Evolutionary conservation across 1,140 invertebrate species (phyloP).

Genomic region (Drosophila lowei): DNA sequence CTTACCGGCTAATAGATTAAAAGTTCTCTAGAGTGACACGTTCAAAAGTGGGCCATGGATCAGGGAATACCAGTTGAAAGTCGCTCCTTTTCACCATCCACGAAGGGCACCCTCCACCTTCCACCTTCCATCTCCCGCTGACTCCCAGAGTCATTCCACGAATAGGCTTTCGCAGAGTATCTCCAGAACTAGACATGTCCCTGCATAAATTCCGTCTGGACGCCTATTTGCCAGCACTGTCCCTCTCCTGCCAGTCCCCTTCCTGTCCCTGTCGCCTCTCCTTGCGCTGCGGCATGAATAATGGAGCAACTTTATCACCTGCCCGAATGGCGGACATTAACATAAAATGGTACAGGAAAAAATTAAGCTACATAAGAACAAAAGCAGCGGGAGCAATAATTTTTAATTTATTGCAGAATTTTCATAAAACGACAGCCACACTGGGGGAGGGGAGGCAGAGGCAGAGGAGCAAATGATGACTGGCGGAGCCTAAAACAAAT

Average conservation of each 20-base stretch:
- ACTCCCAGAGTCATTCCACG: slow-evolving; percentile 21
- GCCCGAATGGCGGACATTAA: slow-evolving; percentile 60
- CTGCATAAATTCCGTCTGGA: slow-evolving; percentile 61
- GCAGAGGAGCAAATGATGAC: slow-evolving; percentile 18
- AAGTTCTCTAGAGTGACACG: slow-evolving; percentile 4
- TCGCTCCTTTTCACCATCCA: no score
- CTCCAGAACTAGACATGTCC: slow-evolving; percentile 40
- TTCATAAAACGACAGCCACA: slow-evolving; percentile 67
- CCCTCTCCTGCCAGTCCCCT: slow-evolving; percentile 1
- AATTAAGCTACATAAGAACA: slow-evolving; percentile 65
- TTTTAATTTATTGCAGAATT: slow-evolving; percentile 80
- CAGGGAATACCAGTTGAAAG: no score
- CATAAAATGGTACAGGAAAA: slow-evolving; percentile 62
- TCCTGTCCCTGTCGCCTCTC: slow-evolving; percentile 6
- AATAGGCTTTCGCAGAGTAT: slow-evolving; percentile 21
- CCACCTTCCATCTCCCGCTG: slow-evolving; percentile 13
- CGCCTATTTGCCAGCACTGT: slow-evolving; percentile 11
- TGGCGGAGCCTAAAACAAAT: slow-evolving; percentile 61
- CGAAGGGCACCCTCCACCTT: background rate
- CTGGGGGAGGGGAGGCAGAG: background rate
- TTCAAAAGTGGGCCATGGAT: no score
- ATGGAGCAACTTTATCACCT: slow-evolving; percentile 74
- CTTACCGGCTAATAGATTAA: slow-evolving; percentile 40
- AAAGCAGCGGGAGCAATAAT: slow-evolving; percentile 72
- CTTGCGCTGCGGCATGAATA: slow-evolving; percentile 67